Percentiles rank a stretch among this genome's conserved stretches.
These are phyloP conservation scores for Aphelenchoides avenae DNA, from an alignment of 1,140 invertebrate genomes.

Conservation along the genomic window DNA sequence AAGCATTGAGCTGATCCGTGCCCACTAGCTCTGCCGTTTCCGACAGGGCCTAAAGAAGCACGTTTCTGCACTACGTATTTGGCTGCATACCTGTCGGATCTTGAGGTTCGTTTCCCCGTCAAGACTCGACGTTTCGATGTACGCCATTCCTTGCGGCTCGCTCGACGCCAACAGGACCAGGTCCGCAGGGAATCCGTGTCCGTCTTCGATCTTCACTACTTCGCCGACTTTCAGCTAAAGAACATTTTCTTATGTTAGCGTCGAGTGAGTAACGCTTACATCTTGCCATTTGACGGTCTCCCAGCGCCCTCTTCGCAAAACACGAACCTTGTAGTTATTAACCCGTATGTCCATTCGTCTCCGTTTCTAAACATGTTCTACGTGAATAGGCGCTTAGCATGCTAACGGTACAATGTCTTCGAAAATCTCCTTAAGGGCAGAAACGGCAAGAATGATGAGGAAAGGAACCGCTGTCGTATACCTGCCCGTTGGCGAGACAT, in stretches of 20 bases:
- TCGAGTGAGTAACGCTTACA: too few species aligned
- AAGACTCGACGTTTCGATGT: slow-evolving; percentile 98
- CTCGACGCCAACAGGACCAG: slow-evolving; percentile 81
- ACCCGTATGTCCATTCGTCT: slow-evolving; percentile 88
- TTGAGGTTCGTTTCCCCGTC: slow-evolving; percentile 99
- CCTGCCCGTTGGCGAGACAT: slow-evolving; percentile 67
- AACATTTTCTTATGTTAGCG: too few species aligned
- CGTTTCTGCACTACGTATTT: too few species aligned
- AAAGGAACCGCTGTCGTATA: slow-evolving; percentile 90
- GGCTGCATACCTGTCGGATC: slow-evolving; percentile 81
- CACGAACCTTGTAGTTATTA: slow-evolving; percentile 70
- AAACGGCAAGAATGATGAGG: slow-evolving; percentile 84
- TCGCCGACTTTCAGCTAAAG: slow-evolving; percentile 76
- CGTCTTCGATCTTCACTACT: slow-evolving; percentile 81
- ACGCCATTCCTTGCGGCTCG: slow-evolving; percentile 94
- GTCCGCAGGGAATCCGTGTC: slow-evolving; percentile 90
- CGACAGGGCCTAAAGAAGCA: slow-evolving; percentile 18
- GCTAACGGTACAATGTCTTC: slow-evolving; percentile 75
- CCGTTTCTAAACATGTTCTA: too few species aligned
- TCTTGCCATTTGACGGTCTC: slow-evolving; percentile 51
- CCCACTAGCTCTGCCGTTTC: slow-evolving; percentile 71
- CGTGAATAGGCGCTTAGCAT: background rate
- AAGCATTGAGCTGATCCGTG: slow-evolving; percentile 69
- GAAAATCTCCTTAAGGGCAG: slow-evolving; percentile 88
- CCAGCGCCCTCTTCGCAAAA: slow-evolving; percentile 45